phyloP scores from a whole-genome alignment of 1,140 invertebrate genomes.

The Dicyema japonicum region DNA sequence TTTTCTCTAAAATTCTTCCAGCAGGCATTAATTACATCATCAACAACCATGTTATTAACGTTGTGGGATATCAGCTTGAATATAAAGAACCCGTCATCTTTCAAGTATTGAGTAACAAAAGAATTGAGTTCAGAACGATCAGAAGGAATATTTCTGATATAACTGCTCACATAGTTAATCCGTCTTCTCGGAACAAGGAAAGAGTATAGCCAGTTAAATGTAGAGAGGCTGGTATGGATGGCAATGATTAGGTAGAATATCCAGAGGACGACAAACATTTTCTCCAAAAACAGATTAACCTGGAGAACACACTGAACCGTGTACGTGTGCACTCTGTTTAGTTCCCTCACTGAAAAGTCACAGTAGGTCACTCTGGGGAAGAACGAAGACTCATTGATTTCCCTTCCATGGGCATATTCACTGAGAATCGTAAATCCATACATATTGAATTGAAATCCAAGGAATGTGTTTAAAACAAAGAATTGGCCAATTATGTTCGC shows the following conservation, averaged over 20 bases:
- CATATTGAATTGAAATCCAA: slow-evolving; percentile 21
- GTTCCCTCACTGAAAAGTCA: slow-evolving; percentile 24
- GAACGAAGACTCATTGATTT: slow-evolving; percentile 16
- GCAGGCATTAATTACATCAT: too few species aligned
- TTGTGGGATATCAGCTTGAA: slow-evolving; percentile 6
- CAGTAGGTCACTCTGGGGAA: slow-evolving; percentile 25
- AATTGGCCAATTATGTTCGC: slow-evolving; percentile 23
- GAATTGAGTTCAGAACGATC: slow-evolving; percentile 2
- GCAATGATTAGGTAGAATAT: slow-evolving; percentile 25
- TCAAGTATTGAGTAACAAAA: slow-evolving; percentile 5
- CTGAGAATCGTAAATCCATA: too few species aligned
- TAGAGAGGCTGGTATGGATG: slow-evolving; percentile 16
- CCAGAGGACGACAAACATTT: slow-evolving; percentile 26
- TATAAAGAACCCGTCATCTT: slow-evolving; percentile 7
- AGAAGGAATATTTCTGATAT: slow-evolving; percentile 15
- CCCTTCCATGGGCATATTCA: slow-evolving; percentile 17
- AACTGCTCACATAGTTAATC: slow-evolving; percentile 16
- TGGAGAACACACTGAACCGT: slow-evolving; percentile 25
- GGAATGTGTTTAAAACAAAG: slow-evolving; percentile 23
- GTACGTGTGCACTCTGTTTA: slow-evolving; percentile 21
- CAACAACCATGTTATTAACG: slow-evolving; percentile 6
- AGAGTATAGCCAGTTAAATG: slow-evolving; percentile 12
- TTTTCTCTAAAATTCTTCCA: too few species aligned
- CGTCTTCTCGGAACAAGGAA: slow-evolving; percentile 7
- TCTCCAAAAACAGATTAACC: slow-evolving; percentile 26